Percentiles rank a stretch among this genome's conserved stretches.
Conservation (phyloP, 1,140 invertebrate genomes). For the Zaprionus tsacasi region DNA sequence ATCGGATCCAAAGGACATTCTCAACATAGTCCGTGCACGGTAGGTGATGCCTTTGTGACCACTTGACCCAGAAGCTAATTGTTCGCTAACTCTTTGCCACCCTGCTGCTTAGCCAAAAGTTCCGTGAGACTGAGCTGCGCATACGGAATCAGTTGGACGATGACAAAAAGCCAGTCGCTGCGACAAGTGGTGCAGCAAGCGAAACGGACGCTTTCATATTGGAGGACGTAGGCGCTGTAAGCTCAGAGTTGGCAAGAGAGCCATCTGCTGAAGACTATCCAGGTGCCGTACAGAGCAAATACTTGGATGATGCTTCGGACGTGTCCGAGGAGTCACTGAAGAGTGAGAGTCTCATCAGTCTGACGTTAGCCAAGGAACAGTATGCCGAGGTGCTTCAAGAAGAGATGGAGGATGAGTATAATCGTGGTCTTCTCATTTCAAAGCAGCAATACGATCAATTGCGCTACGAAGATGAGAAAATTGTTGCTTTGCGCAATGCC, state of each 20-base stretch:
- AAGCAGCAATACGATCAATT: constrained; percentile 77
- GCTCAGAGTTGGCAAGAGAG: constrained; percentile 42
- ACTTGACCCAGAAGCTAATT: background rate
- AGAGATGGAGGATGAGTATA: constrained; percentile 79
- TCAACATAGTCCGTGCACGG: constrained; percentile 75
- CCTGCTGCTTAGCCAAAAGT: constrained; percentile 62
- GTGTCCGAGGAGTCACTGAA: constrained; percentile 60
- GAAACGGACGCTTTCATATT: constrained; percentile 27
- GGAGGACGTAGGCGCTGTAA: constrained; percentile 25
- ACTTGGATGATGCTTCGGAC: constrained; percentile 70
- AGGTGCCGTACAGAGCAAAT: constrained; percentile 43
- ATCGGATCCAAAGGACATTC: constrained; percentile 76
- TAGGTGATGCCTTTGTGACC: constrained; percentile 20
- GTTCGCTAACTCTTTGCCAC: background rate
- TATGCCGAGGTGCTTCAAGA: constrained; percentile 67
- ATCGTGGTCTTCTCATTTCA: constrained; percentile 70
- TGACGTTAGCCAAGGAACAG: constrained; percentile 67
- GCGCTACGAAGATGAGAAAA: constrained; percentile 77
- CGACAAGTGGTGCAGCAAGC: background rate
- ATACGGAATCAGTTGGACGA: constrained; percentile 74
- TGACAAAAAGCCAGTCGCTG: constrained; percentile 50
- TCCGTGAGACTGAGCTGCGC: constrained; percentile 77
- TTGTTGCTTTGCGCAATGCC: constrained; percentile 69
- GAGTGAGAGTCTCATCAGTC: constrained; percentile 65
- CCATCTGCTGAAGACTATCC: constrained; percentile 41